These are phyloP conservation scores for Emydura subglobosa DNA, from an alignment of 2,113 vertebrate species.

Conservation along the genomic window DNA sequence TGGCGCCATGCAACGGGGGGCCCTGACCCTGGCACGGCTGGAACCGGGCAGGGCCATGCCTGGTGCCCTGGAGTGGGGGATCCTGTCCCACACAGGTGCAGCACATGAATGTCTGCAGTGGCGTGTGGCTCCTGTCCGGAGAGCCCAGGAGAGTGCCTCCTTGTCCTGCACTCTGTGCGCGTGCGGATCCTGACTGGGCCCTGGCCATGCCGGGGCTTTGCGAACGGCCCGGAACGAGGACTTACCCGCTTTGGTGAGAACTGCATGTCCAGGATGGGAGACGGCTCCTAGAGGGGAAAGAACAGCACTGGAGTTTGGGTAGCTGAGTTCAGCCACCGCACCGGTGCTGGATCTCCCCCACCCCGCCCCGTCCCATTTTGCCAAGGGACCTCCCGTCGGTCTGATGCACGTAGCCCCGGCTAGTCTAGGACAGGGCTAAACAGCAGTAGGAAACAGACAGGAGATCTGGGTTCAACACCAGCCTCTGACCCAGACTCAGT, in stretches of 20 bases:
- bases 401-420: background rate
- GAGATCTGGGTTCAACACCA: background rate
- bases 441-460: background rate
- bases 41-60: background rate
- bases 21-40: background rate
- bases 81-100: background rate
- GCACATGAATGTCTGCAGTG: background rate
- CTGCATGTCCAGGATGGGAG: constrained; percentile 86
- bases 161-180: background rate
- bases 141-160: background rate
- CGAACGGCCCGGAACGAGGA: background rate
- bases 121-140: no score
- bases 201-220: background rate
- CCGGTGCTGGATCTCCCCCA: fast-evolving
- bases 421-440: background rate
- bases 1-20: no score
- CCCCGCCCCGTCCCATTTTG: background rate
- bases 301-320: background rate
- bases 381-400: background rate
- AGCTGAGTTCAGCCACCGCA: background rate
- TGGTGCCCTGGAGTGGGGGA: background rate
- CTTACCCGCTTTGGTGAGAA: constrained; percentile 87
- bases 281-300: constrained; percentile 70
- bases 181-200: background rate
- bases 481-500: background rate